phyloP scores from a whole-genome alignment of 1,140 invertebrate species.

The Pachypeltis micranthus region DNA sequence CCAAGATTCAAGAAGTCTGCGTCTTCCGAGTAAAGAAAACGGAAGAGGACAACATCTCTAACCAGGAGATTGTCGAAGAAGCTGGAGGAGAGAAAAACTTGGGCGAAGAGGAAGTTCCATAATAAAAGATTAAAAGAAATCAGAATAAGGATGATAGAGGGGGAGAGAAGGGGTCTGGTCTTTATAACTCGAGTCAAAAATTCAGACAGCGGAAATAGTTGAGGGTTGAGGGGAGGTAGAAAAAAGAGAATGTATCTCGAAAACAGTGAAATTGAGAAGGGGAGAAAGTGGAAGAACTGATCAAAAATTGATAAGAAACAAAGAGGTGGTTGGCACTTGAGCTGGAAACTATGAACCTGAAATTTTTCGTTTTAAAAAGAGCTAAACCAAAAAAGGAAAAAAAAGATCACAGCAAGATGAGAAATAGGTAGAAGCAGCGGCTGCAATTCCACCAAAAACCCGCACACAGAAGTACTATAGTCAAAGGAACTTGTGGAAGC shows the following conservation, averaged over 20 bases:
- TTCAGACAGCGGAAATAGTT: slow-evolving; percentile 1
- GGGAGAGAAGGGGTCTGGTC: background rate
- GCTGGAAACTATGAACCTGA: too few relatives aligned
- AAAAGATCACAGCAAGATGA: too few relatives aligned
- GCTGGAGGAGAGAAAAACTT: background rate
- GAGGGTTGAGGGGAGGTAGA: background rate
- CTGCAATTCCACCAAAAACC: too few relatives aligned
- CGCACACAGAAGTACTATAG: too few relatives aligned
- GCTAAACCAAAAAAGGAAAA: too few relatives aligned
- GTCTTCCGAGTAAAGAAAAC: background rate
- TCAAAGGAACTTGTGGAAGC: too few relatives aligned
- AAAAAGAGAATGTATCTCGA: background rate
- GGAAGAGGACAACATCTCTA: background rate
- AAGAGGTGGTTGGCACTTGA: too few relatives aligned
- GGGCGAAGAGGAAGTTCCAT: background rate
- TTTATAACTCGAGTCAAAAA: slow-evolving; percentile 2
- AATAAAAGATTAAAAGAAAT: background rate
- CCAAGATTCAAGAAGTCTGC: slow-evolving; percentile 5
- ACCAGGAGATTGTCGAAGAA: background rate
- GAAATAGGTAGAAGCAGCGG: too few relatives aligned
- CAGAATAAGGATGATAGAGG: background rate
- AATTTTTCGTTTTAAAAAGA: background rate
- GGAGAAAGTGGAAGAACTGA: background rate
- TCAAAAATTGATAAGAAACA: background rate
- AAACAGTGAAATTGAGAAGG: background rate